Evolutionary conservation across 2,888 invertebrate species (phyloP).

Genomic region (Thereva unica): DNA sequence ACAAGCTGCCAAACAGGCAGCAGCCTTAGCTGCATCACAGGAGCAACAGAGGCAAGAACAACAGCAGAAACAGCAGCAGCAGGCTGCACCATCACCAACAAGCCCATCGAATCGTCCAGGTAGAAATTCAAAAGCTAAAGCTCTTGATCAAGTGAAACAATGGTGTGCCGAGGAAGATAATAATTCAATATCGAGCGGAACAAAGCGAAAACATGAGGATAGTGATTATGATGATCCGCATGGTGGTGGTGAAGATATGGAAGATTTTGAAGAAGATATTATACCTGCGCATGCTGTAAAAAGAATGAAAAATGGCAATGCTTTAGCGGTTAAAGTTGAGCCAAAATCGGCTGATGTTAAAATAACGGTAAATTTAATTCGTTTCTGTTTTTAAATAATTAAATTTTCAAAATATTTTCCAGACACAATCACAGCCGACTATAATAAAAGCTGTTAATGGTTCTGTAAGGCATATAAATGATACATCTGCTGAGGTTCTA

Average conservation of each 20-base stretch:
- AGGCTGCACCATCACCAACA: slow-evolving; percentile 56
- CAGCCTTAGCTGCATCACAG: slow-evolving; percentile 43
- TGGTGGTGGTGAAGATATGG: slow-evolving; percentile 54
- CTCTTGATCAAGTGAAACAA: slow-evolving; percentile 80
- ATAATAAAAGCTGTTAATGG: slow-evolving; percentile 51
- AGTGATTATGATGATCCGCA: slow-evolving; percentile 60
- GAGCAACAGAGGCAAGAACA: slow-evolving; percentile 47
- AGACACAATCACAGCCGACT: slow-evolving; percentile 17
- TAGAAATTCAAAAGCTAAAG: slow-evolving; percentile 79
- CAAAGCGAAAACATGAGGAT: slow-evolving; percentile 60
- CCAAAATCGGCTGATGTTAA: slow-evolving; percentile 49
- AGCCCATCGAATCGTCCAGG: slow-evolving; percentile 58
- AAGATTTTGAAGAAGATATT: slow-evolving; percentile 63
- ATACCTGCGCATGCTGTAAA: slow-evolving; percentile 61
- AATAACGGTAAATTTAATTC: slow-evolving; percentile 37
- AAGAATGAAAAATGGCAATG: slow-evolving; percentile 58
- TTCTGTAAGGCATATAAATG: slow-evolving; percentile 42
- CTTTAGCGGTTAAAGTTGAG: slow-evolving; percentile 45
- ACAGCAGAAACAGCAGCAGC: slow-evolving; percentile 39
- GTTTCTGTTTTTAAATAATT: slow-evolving; percentile 39
- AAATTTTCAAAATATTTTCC: slow-evolving; percentile 12
- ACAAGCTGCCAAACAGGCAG: slow-evolving; percentile 53
- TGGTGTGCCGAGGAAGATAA: slow-evolving; percentile 74
- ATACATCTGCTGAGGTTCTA: slow-evolving; percentile 54
- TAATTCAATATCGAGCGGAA: slow-evolving; percentile 39